A percentile compares a stretch with the other conserved stretches of the same genome.
Conservation (phyloP, 2,113 vertebrate species). For the Aspiorhynchus laticeps region DNA sequence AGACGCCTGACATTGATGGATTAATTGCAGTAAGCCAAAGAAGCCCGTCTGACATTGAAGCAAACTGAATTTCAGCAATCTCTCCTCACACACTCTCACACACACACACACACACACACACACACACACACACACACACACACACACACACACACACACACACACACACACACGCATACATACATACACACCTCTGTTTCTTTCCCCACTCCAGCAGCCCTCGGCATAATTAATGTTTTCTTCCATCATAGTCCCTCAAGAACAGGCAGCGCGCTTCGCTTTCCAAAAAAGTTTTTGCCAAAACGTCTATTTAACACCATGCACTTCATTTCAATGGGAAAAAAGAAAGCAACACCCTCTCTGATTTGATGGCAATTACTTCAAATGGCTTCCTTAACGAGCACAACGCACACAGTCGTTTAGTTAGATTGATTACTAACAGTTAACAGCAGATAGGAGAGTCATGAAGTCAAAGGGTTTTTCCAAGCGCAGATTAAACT, state of each 20-base stretch:
- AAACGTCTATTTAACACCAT: slow-evolving; percentile 62
- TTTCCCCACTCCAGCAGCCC: slow-evolving; percentile 51
- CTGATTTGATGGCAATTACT: slow-evolving; percentile 66
- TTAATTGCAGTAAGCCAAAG: slow-evolving; percentile 61
- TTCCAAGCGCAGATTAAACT: background rate
- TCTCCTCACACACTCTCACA: background rate
- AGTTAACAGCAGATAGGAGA: background rate
- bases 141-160: too few relatives aligned
- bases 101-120: too few relatives aligned
- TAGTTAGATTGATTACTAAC: slow-evolving; percentile 26
- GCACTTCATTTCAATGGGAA: slow-evolving; percentile 55
- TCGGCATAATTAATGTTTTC: slow-evolving; percentile 64
- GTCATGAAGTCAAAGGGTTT: background rate
- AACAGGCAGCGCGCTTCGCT: slow-evolving; percentile 60
- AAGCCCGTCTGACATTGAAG: slow-evolving; percentile 61
- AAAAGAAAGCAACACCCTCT: slow-evolving; percentile 55
- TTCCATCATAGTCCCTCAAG: slow-evolving; percentile 63
- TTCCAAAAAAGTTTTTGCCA: slow-evolving; percentile 61
- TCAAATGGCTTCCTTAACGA: slow-evolving; percentile 57
- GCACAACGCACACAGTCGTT: slow-evolving; percentile 38
- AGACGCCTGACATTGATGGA: slow-evolving; percentile 56
- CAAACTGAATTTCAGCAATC: slow-evolving; percentile 55
- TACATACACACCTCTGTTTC: slow-evolving; percentile 49
- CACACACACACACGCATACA: background rate
- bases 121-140: slow-evolving; percentile 50